phyloP scores from a whole-genome alignment of 2,797 vertebrate species.

The Tokudaia muenninki region DNA sequence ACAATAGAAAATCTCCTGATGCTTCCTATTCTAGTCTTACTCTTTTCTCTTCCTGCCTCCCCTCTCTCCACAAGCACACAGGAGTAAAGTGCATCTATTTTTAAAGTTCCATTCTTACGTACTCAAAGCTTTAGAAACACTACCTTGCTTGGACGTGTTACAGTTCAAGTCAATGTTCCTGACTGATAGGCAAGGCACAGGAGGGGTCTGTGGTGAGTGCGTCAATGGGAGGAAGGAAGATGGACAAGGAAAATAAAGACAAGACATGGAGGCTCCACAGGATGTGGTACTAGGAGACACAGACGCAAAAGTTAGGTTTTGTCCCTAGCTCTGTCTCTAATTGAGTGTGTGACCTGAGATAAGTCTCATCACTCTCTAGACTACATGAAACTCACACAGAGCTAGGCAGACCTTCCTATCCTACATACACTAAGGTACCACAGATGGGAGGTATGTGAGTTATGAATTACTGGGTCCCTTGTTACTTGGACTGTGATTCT shows the following conservation, averaged over 20 bases:
- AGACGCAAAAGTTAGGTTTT: neutral
- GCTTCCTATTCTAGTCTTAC: neutral
- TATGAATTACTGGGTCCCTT: neutral
- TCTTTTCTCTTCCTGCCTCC: conserved; percentile 39
- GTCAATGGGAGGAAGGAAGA: conserved; percentile 67
- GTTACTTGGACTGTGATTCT: neutral
- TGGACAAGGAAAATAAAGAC: neutral
- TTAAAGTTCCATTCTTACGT: neutral
- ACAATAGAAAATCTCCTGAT: neutral
- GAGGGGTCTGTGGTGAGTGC: conserved; percentile 49
- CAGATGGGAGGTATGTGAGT: too few species aligned
- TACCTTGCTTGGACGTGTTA: neutral
- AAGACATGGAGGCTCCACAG: conserved; percentile 26
- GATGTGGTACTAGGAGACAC: neutral
- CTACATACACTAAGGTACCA: too few species aligned
- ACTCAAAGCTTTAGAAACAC: neutral
- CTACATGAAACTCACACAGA: neutral
- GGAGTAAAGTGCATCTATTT: conserved; percentile 26
- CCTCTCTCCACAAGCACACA: conserved; percentile 47
- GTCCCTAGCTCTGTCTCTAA: neutral
- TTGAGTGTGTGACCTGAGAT: neutral
- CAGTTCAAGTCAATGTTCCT: neutral
- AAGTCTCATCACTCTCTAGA: neutral
- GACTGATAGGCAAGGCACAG: neutral
- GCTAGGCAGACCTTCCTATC: neutral